phyloP scores from a whole-genome alignment of 1,140 invertebrate genomes.

The Drosophila carrolli region DNA sequence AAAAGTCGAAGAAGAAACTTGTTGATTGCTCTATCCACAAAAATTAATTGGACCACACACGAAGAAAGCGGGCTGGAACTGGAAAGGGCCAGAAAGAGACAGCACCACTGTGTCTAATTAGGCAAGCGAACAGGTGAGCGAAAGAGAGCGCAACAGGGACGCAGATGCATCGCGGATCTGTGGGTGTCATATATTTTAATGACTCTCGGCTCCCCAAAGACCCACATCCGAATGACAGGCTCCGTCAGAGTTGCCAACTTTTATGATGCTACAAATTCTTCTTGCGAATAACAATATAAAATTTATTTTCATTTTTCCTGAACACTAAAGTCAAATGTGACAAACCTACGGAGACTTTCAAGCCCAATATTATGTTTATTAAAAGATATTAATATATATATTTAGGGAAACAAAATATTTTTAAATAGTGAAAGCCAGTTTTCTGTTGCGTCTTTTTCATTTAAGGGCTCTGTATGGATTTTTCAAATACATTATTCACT shows the following conservation, averaged over 20 bases:
- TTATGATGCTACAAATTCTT: not conserved
- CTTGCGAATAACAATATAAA: too few species aligned
- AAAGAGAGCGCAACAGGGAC: slow-evolving; percentile 27
- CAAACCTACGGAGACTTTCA: too few species aligned
- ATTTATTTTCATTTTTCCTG: too few species aligned
- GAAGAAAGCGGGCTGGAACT: slow-evolving; percentile 33
- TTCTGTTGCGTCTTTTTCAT: too few species aligned
- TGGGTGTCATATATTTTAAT: slow-evolving; percentile 81
- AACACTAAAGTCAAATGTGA: too few species aligned
- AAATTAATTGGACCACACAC: slow-evolving; percentile 82
- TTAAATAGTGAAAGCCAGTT: too few species aligned
- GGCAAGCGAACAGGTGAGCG: slow-evolving; percentile 45
- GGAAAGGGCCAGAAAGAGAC: slow-evolving; percentile 11
- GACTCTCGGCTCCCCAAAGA: slow-evolving; percentile 47
- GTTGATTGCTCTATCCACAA: slow-evolving; percentile 80
- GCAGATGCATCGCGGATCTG: slow-evolving; percentile 52
- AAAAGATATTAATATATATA: too few species aligned
- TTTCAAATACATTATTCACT: too few species aligned
- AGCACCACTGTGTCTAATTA: slow-evolving; percentile 52
- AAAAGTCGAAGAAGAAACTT: slow-evolving; percentile 55
- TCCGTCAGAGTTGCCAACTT: slow-evolving; percentile 7
- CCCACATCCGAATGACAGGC: slow-evolving; percentile 28
- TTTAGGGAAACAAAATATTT: too few species aligned
- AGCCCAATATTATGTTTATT: too few species aligned
- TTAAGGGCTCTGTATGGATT: too few species aligned